Base-by-base conservation (phyloP, 2,888 invertebrate species). In the Bellardia bayeri region DNA sequence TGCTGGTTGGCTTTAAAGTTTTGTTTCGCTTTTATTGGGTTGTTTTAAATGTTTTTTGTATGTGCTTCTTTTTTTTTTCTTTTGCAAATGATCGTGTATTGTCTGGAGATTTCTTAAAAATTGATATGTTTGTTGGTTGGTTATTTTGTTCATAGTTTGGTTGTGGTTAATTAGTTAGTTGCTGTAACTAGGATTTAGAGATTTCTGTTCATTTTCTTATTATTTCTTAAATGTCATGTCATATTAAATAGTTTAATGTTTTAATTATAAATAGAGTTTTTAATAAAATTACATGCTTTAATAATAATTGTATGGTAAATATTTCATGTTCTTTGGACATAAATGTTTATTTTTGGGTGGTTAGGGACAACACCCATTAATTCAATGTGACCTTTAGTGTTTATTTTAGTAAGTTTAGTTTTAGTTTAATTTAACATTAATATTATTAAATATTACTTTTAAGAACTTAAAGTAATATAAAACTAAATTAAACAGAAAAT, bases 81-180 rank as follows among this genome's bases (percentile, higher is more conserved):
- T 16, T 5, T 81, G 71, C 74, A 68, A 80, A 61, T 71, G 61
- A 54, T 85, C 74, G 80, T 85, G 87, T 84, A 87, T 85, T 87
- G 87, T 87, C 87, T 87, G 51, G 87, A 87, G 87, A 87, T 87
- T 85, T 84, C 78, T 74, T 72, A 56, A 79, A 85, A 85, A 84
- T 85, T 85, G 84, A 87, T 85, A 87, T 85, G 84, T 85, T 85
- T 37, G 51, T 79, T 86, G 51, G 61, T 40, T 79, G 6, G 30
- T 56, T 63, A 37, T 7, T 79, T 75, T 58, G 51, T 16, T 33
- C 56, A 61, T 40, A 45, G 75, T 63, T 63, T 14, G 33, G 2
- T 82, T 66, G 61, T 54, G 72, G 68, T 74, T 87, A 87, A 87
- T 87, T 84, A 87, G 23, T 87, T 84, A 87, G 23, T 56, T 2